Base-by-base conservation (phyloP, 2,113 vertebrate species). In the Myanophis thanlyinensis region DNA sequence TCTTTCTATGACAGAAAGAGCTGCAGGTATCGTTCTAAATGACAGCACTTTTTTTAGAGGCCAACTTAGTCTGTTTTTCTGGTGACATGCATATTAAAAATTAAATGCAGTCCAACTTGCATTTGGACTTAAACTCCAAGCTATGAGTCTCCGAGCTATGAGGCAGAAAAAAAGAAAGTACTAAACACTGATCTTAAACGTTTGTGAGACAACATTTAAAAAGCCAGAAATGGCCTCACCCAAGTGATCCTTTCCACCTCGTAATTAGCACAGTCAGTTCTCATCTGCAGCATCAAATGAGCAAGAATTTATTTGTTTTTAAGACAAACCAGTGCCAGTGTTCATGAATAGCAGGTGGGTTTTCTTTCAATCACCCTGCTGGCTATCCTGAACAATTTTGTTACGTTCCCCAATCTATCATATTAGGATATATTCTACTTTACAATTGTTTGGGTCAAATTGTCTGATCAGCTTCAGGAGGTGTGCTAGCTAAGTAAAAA, bases 141-240 rank as follows among this genome's bases (percentile, higher is more conserved):
- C 88, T 35, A 49, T 3, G 90, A 18, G 27, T 95, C 93, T 94
- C 94, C 49, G 20, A n/a, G n/a, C n/a, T n/a, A n/a, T n/a, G 67
- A 53, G 1, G 40, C 93, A 92, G 27, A 86, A 89, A 89, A 80
- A 96, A 4, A 94, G 73, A 94, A 92, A 92, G 91, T 86, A 56
- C 7, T 93, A 95, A 96, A 95, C 94, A 93, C 59, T 93, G 95
- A 52, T 56, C 88, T 27, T 62, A 90, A 30, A 93, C 48, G n/a
- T 88, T 91, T 91, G 91, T 91, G 44, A 91, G 80, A 40, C 93
- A 88, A 94, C 54, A 20, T 90, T 89, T 92, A 44, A 73, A 94
- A 93, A 62, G 4, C 90, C 52, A 93, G n/a, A 80, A 92, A 53
- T 52, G n/a, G 7, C 5, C 93, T 90, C 93, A 2, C 56, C 53